These are phyloP conservation scores for Nowickia ferox DNA, from an alignment of 2,888 invertebrate genomes.

Conservation along the genomic window DNA sequence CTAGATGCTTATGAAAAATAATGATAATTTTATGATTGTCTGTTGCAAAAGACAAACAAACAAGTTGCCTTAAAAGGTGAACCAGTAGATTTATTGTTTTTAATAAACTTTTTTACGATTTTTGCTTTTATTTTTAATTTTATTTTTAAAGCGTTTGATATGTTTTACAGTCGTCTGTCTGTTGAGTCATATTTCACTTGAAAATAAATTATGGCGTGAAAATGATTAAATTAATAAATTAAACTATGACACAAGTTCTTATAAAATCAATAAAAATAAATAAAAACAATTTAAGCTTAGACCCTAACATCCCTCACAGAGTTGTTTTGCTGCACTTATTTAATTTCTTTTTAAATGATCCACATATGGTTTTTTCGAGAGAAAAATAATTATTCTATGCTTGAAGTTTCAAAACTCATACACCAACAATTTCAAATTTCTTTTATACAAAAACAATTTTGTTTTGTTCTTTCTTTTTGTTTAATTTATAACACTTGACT, in stretches of 20 bases:
- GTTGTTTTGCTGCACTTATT: constrained; percentile 1
- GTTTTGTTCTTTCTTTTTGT: neutral
- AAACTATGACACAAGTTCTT: constrained; percentile 37
- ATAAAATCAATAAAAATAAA: constrained; percentile 15
- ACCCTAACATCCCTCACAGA: no score
- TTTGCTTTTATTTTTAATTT: neutral
- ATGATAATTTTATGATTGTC: constrained; percentile 55
- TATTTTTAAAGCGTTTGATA: constrained; percentile 18
- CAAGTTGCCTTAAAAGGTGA: constrained; percentile 61
- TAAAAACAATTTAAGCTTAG: no score
- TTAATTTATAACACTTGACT: constrained; percentile 55
- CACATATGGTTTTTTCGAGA: neutral
- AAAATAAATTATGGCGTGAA: constrained; percentile 12
- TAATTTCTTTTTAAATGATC: neutral
- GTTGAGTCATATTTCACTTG: neutral
- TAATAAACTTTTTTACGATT: constrained; percentile 10
- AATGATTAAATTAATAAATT: constrained; percentile 16
- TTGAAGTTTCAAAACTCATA: neutral
- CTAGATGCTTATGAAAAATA: neutral
- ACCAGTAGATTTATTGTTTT: constrained; percentile 56
- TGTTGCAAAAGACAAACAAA: constrained; percentile 48
- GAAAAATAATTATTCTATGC: neutral
- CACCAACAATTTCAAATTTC: constrained; percentile 4
- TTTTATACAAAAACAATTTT: neutral
- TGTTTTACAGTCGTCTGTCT: neutral